These are phyloP conservation scores for Xiphophorus maculatus DNA, from an alignment of 2,113 vertebrate species.

Conservation along the genomic window DNA sequence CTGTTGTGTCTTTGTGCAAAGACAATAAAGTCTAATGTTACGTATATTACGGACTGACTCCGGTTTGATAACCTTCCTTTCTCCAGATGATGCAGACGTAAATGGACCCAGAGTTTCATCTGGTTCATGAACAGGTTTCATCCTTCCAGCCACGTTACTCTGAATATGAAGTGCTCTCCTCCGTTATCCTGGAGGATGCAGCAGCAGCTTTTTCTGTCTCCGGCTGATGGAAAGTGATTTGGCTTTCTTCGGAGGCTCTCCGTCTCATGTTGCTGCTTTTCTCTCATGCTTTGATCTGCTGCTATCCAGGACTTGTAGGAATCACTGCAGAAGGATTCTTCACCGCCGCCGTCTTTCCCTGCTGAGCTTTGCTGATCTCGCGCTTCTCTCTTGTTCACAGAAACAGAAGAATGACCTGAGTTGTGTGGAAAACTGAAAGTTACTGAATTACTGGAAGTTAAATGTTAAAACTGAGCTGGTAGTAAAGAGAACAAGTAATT, in stretches of 20 bases:
- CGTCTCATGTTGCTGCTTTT: neutral
- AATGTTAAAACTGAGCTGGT: neutral
- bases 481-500: neutral
- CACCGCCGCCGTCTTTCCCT: neutral
- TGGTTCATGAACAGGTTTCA: neutral
- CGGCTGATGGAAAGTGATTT: neutral
- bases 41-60: too few relatives aligned
- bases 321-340: neutral
- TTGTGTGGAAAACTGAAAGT: neutral
- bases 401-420: neutral
- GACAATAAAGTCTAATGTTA: too few relatives aligned
- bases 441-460: neutral
- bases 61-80: too few relatives aligned
- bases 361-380: neutral
- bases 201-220: neutral
- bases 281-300: neutral
- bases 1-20: too few relatives aligned
- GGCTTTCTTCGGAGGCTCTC: neutral
- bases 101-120: neutral
- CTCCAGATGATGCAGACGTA: neutral
- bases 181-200: neutral
- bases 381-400: neutral
- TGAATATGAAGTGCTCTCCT: neutral
- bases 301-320: neutral
- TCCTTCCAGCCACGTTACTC: neutral